A percentile compares a stretch with the other conserved stretches of the same genome.
Conservation (phyloP, 1,140 invertebrate species). For the Drosophila subpulchrella region DNA sequence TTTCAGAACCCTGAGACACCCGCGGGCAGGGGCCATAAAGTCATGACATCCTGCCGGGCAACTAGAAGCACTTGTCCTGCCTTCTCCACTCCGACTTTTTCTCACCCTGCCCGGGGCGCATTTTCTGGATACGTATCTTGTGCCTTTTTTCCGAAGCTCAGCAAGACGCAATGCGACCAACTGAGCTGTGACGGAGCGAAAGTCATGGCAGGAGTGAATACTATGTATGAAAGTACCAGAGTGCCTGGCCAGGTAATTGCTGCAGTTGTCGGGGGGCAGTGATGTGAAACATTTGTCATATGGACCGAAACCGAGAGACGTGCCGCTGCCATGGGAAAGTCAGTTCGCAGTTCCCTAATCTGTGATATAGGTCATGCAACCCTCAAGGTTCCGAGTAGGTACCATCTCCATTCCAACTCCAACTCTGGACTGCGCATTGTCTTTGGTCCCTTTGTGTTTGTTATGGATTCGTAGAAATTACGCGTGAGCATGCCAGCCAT, state of each 20-base stretch:
- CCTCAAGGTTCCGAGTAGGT: conserved; percentile 72
- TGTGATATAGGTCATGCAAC: conserved; percentile 82
- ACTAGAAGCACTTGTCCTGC: conserved; percentile 58
- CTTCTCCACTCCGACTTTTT: conserved; percentile 34
- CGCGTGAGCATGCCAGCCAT: conserved; percentile 55
- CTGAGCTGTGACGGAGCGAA: conserved; percentile 70
- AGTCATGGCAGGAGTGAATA: conserved; percentile 20
- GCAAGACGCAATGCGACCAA: conserved; percentile 66
- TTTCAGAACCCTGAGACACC: conserved; percentile 19
- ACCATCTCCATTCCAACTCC: conserved; percentile 27
- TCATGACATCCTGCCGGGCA: conserved; percentile 56
- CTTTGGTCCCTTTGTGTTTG: conserved; percentile 51
- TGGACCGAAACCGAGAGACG: conserved; percentile 64
- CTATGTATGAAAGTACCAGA: conserved; percentile 1
- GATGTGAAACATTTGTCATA: conserved; percentile 81
- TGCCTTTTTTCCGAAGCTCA: conserved; percentile 48
- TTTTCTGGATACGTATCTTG: conserved; percentile 19
- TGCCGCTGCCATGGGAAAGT: conserved; percentile 76
- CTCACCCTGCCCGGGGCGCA: conserved; percentile 46
- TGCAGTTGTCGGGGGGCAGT: conserved; percentile 63
- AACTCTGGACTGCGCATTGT: conserved; percentile 47
- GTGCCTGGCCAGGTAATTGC: conserved; percentile 69
- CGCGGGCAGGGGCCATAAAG: conserved; percentile 36
- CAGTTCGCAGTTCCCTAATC: conserved; percentile 59
- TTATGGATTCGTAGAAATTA: conserved; percentile 71